Conservation (phyloP, 1,140 invertebrate species). For the Listronotus oregonensis region DNA sequence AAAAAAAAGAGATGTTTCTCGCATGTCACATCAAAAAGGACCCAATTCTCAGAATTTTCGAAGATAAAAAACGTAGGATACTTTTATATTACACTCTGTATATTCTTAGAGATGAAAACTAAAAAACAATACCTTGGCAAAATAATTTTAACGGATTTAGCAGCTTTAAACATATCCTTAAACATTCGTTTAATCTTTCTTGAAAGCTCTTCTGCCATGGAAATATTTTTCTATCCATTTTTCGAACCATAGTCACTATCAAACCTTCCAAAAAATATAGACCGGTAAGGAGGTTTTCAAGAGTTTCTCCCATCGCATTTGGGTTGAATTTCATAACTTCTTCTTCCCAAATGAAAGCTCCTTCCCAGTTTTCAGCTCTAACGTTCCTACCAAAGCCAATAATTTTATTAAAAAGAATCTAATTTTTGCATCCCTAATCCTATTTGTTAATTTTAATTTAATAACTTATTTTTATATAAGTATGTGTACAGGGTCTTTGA, state of each 20-base stretch:
- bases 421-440: no score
- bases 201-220: constrained; percentile 28
- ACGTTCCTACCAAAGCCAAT: constrained; percentile 43
- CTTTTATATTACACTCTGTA: no score
- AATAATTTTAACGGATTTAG: constrained; percentile 45
- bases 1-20: no score
- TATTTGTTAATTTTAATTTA: no score
- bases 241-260: constrained; percentile 53
- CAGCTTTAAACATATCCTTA: constrained; percentile 47
- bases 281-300: constrained; percentile 52
- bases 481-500: no score
- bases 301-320: constrained; percentile 44
- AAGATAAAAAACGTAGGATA: no score
- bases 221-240: constrained; percentile 56
- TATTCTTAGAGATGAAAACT: no score
- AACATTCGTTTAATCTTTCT: constrained; percentile 43
- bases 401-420: no score
- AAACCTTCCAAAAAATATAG: constrained; percentile 57
- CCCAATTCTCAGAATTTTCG: no score
- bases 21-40: no score
- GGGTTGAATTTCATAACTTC: constrained; percentile 50
- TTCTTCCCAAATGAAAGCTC: constrained; percentile 55
- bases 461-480: no score
- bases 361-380: constrained; percentile 56
- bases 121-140: constrained; percentile 42